Evolutionary conservation across 2,888 invertebrate genomes (phyloP).

Genomic region (Sinotaia quadrata): DNA sequence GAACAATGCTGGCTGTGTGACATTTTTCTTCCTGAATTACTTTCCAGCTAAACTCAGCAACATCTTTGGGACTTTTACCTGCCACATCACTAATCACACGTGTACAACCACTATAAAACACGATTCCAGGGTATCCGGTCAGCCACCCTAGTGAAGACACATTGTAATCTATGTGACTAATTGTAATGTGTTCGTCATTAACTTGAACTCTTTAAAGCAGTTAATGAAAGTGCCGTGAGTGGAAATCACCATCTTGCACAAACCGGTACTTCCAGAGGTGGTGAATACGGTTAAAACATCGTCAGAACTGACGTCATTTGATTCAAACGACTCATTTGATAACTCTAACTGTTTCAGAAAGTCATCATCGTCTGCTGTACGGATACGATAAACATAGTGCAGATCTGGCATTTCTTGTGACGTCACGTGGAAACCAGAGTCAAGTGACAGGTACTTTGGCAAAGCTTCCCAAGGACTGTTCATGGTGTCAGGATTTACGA

Average conservation of each 20-base stretch:
- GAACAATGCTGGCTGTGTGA: background rate
- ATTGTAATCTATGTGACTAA: conserved; percentile 10
- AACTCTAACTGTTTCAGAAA: background rate
- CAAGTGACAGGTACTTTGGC: too few relatives aligned
- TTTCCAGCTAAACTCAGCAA: too few relatives aligned
- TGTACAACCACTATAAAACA: too few relatives aligned
- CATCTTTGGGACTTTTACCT: too few relatives aligned
- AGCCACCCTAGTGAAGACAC: conserved; percentile 18
- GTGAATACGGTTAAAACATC: conserved; percentile 15
- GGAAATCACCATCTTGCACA: conserved; percentile 17
- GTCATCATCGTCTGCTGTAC: too few relatives aligned
- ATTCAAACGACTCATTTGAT: background rate
- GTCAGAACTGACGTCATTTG: background rate
- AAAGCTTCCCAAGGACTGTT: conserved; percentile 12
- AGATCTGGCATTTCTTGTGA: too few relatives aligned
- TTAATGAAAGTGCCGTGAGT: background rate
- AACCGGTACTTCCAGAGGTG: conserved; percentile 8
- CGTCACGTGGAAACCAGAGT: too few relatives aligned
- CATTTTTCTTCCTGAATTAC: too few relatives aligned
- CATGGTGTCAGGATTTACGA: conserved; percentile 2
- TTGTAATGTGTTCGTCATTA: too few relatives aligned
- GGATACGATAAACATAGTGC: too few relatives aligned
- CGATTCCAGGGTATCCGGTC: conserved; percentile 7
- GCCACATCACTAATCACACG: too few relatives aligned
- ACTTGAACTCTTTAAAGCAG: too few relatives aligned